Base-by-base conservation (phyloP, 2,797 vertebrate genomes). In the Agapornis canus region DNA sequence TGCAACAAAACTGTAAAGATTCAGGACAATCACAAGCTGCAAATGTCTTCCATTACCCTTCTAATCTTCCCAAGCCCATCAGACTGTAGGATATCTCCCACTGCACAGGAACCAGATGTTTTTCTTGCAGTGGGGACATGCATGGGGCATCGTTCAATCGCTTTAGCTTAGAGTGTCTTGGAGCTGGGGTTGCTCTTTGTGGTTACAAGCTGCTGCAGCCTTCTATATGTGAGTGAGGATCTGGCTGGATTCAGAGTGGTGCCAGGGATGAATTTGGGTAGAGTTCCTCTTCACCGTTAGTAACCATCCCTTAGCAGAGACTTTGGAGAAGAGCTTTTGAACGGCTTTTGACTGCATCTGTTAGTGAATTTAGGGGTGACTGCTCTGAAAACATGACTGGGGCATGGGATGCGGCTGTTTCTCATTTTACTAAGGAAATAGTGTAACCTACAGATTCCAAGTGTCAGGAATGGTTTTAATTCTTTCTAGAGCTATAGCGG, bases 71-170 rank as follows among this genome's bases (percentile, higher is more conserved):
- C 18, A 64, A 16, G 16, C 57, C 37, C 45, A 47, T 81, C 51
- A 39, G 77, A 86, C 66, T 11, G 16, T 54, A 27, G 65, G 63
- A 32, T 87, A 71, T 86, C 70, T 89, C 75, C 57, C 57, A 10
- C 45, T 89, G 57, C 84, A 86, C 59, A 37, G 61, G 75, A 95
- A 95, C 78, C 81, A 82, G 90, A 94, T 90, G 79, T 85, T 79
- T 23, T 32, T 71, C 76, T 57, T 70, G 31, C 71, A 79, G 56
- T 15, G 54, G 71, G 54, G 75, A 79, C 45, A 60, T 8, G 79
- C 39, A 63, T 39, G 76, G 77, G 47, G 71, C 64, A 80, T 85
- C 54, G 16, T 49, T 57, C 59, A 7, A 47, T 79, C 64, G 32
- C 18, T 70, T 89, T 45, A 19, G 79, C 68, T 88, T 37, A 73